Evolutionary conservation across 1,140 invertebrate species (phyloP), one percentile per base, ranked within the genome.

Genomic region (Neuroterus valhalla): DNA sequence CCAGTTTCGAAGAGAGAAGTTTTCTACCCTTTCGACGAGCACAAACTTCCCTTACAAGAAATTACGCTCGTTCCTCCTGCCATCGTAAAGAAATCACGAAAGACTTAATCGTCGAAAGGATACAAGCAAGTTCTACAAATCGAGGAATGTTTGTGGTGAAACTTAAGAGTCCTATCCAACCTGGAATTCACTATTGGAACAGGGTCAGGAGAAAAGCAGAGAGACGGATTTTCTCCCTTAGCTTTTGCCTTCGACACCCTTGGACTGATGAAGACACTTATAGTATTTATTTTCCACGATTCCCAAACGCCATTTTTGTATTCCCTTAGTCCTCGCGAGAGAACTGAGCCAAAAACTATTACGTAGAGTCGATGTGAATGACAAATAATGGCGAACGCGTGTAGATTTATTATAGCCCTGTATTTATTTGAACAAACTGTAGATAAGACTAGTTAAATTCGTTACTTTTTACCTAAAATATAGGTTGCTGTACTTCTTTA

Each of bases 381-480:
- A 48, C 38, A 66, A 71, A 75, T 26, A 45, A 52, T 50, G 26
- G 67, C 71, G 50, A 72, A 79, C 68, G 70, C 76, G 80, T 83
- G 76, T 77, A 79, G 82, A 81, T 76, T 82, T 86, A 82, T 87
- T 84, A 86, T 87, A 86, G 77, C 73, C 68, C 71, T 83, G 75
- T 87, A 86, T 86, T 86, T 87, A 86, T 86, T 87, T 85, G 77
- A 86, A 76, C 42, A 81, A 77, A 80, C 72, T 78, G 69, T 81
- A 77, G 66, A 72, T 71, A 70, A 76, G 55, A 69, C 69, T 50
- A 70, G 45, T 74, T 44, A 67, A 74, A 75, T 69, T 71, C 45
- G 55, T 68, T 46, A 42, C 66, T 42, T 67, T 70, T 12, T 72
- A 48, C 71, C 23, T 66, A 50, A 68, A 68, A 48, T n/a, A 71